phyloP scores from a whole-genome alignment of 1,140 invertebrate genomes.

The Melitaea cinxia region DNA sequence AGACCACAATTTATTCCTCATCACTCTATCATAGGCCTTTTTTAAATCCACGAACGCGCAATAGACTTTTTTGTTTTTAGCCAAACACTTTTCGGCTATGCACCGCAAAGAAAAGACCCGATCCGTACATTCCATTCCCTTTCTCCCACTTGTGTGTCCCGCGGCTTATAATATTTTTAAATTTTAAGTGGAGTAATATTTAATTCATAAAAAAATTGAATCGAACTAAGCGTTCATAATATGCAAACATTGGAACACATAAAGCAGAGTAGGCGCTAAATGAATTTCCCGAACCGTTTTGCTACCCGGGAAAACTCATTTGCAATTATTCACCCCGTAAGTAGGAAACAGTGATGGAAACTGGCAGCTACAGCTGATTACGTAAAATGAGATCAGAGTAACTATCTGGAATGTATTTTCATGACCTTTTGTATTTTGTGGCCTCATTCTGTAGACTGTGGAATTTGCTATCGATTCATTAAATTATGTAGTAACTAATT shows the following conservation, averaged over 20 bases:
- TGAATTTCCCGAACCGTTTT: constrained; percentile 15
- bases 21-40: no score
- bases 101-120: no score
- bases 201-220: neutral
- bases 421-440: constrained; percentile 10
- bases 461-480: neutral
- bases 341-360: constrained; percentile 31
- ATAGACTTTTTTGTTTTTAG: no score
- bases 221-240: constrained; percentile 1
- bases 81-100: no score
- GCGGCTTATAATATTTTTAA: no score
- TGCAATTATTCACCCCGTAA: constrained; percentile 34
- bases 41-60: no score
- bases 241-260: constrained; percentile 21
- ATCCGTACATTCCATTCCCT: no score
- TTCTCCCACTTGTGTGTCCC: no score
- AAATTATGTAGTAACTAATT: neutral
- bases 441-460: neutral
- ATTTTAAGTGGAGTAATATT: no score
- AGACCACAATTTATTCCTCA: no score
- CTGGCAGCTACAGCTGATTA: constrained; percentile 35
- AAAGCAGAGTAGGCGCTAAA: constrained; percentile 16
- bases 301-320: constrained; percentile 30
- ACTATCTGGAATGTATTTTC: constrained; percentile 24
- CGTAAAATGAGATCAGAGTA: constrained; percentile 27